Conservation (phyloP, 2,797 vertebrate genomes). For the Rhinatrema bivittatum region DNA sequence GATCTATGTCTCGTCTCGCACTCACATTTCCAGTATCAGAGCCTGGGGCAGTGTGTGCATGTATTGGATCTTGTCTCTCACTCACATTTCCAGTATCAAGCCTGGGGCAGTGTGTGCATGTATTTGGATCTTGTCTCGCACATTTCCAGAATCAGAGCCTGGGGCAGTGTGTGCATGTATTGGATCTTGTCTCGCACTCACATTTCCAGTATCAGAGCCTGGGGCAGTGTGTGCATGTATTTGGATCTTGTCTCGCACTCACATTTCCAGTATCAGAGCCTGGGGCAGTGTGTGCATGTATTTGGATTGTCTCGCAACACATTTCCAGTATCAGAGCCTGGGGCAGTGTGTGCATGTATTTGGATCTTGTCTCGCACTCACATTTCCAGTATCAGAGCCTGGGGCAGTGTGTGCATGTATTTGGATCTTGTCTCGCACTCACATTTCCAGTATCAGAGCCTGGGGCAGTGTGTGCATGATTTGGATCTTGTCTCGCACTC, state of each 20-base stretch:
- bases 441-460: neutral
- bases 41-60: neutral
- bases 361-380: neutral
- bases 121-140: neutral
- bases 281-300: too few species aligned
- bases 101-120: neutral
- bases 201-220: neutral
- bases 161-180: too few species aligned
- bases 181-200: too few species aligned
- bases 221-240: neutral
- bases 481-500: too few species aligned
- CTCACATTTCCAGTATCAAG: neutral
- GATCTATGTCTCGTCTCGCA: neutral
- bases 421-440: neutral
- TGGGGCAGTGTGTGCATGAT: too few species aligned
- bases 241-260: neutral
- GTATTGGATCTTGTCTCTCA: neutral
- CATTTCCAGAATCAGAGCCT: neutral
- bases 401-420: neutral
- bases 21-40: neutral
- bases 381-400: neutral
- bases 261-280: neutral
- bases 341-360: constrained; percentile 1
- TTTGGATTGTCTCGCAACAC: too few species aligned
- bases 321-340: neutral